Percentiles rank a stretch among this genome's conserved stretches.
phyloP scores from a whole-genome alignment of 53 echinoderm and acorn worm genomes.

The Pentamera pediparva region DNA sequence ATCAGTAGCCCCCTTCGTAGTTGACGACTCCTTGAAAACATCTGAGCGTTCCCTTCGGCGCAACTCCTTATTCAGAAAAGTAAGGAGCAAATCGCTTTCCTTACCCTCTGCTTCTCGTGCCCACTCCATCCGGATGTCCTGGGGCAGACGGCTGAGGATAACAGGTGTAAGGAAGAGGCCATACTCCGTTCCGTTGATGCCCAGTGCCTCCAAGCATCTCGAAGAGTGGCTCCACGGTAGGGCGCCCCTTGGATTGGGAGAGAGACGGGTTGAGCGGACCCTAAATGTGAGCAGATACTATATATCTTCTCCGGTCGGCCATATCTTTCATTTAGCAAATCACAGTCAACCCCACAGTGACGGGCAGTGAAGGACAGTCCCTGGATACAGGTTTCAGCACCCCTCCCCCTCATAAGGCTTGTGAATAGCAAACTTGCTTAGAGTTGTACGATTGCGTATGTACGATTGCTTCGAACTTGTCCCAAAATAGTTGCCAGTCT shows the following conservation, averaged over 20 bases:
- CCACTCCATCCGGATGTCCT: not conserved
- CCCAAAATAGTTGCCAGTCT: conserved; percentile 3
- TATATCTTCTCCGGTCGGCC: too few species aligned
- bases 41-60: not conserved
- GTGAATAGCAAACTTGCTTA: not conserved
- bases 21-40: not conserved
- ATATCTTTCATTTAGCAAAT: conserved; percentile 1
- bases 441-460: not conserved
- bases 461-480: not conserved
- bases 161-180: conserved; percentile 4
- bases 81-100: not conserved
- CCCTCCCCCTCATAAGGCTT: not conserved
- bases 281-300: not conserved
- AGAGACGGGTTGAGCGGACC: not conserved
- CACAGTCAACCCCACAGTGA: not conserved
- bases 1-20: too few species aligned
- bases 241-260: not conserved
- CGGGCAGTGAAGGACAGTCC: not conserved
- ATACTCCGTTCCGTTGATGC: not conserved
- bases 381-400: not conserved
- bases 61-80: not conserved
- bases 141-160: conserved; percentile 2
- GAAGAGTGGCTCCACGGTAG: not conserved
- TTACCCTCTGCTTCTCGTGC: not conserved
- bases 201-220: conserved; percentile 2